Base-by-base conservation (phyloP, 1,140 invertebrate genomes). In the Trigoniulus corallinus region DNA sequence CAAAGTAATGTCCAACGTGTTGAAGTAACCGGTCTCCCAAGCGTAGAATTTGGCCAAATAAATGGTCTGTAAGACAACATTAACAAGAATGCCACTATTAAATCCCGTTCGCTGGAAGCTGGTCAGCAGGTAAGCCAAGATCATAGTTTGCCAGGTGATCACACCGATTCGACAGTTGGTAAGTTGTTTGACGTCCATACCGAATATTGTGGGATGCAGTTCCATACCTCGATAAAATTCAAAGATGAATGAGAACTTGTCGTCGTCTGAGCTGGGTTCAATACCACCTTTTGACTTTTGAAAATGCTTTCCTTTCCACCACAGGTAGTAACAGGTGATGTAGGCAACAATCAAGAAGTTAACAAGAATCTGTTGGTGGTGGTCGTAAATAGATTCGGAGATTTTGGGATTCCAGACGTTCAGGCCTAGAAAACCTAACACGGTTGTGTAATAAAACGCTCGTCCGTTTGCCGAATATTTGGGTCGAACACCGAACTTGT, bases 21-120 rank as follows among this genome's bases (percentile, higher is more conserved):
- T 63, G 63, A 77, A 74, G 58, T 78, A 79, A 12, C 76, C 75
- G 2, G 68, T 67, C 61, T 79, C 77, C 75, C 75, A 78, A 63
- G 66, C 74, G 62, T 70, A 79, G 60, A 78, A 79, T 58, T 78
- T 78, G n/a, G 65, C 67, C 23, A 77, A 62, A 59, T 77, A 78
- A 7, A 73, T 54, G 3, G 68, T 62, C 57, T 75, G 72, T 2
- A 76, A 60, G 18, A 63, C 46, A 0, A 62, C 55, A 40, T 62
- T 65, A 25, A 70, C 69, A 29, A 73, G 61, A 54, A 68, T 65
- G 21, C 68, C 69, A 50, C 64, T 59, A 37, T 70, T 69, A 53
- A 63, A 64, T 10, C 68, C 67, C 48, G 64, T 53, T 20, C 64
- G 37, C 44, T 67, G 63, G 53, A 64, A 75, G 62, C 53, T 65